Evolutionary conservation across 2,888 invertebrate species (phyloP).

Genomic region (Microplitis deprimator): DNA sequence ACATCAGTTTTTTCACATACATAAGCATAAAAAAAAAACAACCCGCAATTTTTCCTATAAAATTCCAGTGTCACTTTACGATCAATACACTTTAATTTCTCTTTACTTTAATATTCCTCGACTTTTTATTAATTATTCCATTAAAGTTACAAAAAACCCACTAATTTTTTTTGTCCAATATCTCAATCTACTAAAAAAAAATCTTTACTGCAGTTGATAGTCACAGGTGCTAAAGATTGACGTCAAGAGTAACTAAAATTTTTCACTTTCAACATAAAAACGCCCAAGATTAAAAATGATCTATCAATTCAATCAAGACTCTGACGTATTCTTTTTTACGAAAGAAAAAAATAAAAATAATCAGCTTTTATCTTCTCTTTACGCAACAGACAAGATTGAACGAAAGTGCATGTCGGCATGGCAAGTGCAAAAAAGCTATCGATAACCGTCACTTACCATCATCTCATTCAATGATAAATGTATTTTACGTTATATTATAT

Average conservation of each 20-base stretch:
- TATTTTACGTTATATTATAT: slow-evolving; percentile 14
- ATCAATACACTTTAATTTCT: background rate
- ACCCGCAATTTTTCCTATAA: background rate
- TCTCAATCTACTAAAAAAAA: no score
- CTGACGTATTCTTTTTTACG: slow-evolving; percentile 1
- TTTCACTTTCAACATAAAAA: slow-evolving; percentile 18
- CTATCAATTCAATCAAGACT: slow-evolving; percentile 31
- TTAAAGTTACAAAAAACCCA: background rate
- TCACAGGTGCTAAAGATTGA: slow-evolving; percentile 17
- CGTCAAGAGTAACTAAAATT: slow-evolving; percentile 19
- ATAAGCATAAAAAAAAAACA: background rate
- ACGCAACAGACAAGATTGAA: background rate
- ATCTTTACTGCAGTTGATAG: background rate
- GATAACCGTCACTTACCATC: slow-evolving; percentile 26
- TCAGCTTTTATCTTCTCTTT: background rate
- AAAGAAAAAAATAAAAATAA: slow-evolving; percentile 19
- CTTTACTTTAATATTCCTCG: background rate
- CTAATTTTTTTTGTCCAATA: background rate
- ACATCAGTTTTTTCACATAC: no score
- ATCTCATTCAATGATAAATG: slow-evolving; percentile 33
- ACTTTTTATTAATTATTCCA: background rate
- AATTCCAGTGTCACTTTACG: slow-evolving; percentile 12
- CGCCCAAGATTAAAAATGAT: slow-evolving; percentile 12
- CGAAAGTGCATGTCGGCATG: slow-evolving; percentile 24
- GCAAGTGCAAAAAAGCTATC: slow-evolving; percentile 9